These are phyloP conservation scores for Genyomyrus donnyi DNA, from an alignment of 2,113 vertebrate genomes.

Conservation along the genomic window DNA sequence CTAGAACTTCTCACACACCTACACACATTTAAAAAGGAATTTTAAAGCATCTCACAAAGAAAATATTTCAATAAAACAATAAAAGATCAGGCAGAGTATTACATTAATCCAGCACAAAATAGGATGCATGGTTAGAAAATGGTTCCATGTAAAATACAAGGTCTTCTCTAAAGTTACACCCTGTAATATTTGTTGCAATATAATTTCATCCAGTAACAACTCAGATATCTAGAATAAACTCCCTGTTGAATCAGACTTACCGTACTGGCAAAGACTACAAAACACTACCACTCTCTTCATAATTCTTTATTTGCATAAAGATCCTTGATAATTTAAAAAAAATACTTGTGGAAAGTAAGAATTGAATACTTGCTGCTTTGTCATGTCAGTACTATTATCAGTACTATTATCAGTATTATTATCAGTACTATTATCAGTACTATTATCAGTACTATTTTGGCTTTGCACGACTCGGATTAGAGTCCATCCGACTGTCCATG, in stretches of 20 bases:
- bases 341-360: not conserved
- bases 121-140: not conserved
- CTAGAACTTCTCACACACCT: not conserved
- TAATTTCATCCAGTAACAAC: not conserved
- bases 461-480: not conserved
- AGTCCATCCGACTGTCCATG: not conserved
- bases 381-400: not conserved
- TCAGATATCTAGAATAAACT: not conserved
- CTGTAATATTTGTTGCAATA: not conserved
- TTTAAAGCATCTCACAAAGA: not conserved
- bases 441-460: not conserved
- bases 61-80: not conserved
- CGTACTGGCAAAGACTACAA: not conserved
- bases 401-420: no score
- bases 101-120: not conserved
- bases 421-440: no score
- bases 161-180: not conserved
- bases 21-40: not conserved
- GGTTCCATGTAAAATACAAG: not conserved
- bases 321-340: not conserved
- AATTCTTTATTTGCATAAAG: not conserved
- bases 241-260: not conserved
- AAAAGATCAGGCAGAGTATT: not conserved
- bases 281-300: not conserved
- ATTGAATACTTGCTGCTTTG: not conserved